Evolutionary conservation across 2,888 invertebrate genomes (phyloP).

Genomic region (Sthenelais limicola): DNA sequence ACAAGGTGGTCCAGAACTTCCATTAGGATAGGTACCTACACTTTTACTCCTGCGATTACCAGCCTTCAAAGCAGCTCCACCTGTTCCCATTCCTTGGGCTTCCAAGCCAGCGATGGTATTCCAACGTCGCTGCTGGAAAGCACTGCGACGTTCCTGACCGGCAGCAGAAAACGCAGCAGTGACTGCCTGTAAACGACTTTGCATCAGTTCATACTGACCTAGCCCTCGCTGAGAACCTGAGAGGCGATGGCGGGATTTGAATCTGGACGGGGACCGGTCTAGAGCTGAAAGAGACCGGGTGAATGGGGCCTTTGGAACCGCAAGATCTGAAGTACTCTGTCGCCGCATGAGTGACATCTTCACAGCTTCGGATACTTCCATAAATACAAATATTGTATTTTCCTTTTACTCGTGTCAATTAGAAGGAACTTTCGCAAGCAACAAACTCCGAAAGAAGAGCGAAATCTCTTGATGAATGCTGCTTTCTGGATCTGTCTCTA

Average conservation of each 20-base stretch:
- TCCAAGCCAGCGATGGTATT: constrained; percentile 32
- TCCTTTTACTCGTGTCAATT: no score
- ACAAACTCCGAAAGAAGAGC: no score
- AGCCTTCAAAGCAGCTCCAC: constrained; percentile 14
- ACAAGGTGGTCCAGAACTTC: no score
- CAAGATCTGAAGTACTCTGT: constrained; percentile 27
- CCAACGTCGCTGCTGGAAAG: constrained; percentile 39
- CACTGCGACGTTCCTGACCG: constrained; percentile 33
- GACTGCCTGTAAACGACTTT: constrained; percentile 10
- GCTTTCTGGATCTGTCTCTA: no score
- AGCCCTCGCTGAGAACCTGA: constrained; percentile 4
- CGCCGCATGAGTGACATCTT: constrained; percentile 8
- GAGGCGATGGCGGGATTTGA: not conserved
- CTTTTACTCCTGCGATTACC: no score
- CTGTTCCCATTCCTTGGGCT: not conserved
- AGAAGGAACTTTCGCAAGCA: no score
- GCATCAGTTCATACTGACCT: constrained; percentile 1
- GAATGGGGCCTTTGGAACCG: not conserved
- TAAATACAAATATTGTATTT: no score
- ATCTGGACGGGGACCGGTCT: not conserved
- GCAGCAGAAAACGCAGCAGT: constrained; percentile 38
- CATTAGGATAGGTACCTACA: no score
- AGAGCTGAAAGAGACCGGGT: not conserved
- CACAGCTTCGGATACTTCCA: no score
- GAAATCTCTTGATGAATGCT: no score